These are phyloP conservation scores for Agrypnia vestita DNA, from an alignment of 1,140 invertebrate species.

Conservation along the genomic window DNA sequence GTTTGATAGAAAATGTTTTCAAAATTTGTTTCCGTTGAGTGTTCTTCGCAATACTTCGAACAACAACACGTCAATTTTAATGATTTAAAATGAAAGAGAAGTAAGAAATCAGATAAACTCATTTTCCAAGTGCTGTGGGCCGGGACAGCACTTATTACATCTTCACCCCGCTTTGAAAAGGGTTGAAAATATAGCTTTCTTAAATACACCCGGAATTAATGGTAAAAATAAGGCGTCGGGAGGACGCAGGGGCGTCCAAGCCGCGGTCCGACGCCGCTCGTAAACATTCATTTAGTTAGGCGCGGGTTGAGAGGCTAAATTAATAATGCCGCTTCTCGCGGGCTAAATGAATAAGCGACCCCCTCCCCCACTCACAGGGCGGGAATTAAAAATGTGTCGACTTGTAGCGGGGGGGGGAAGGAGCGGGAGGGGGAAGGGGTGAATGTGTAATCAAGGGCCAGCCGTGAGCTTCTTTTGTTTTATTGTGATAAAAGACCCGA, in stretches of 20 bases:
- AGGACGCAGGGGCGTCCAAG: slow-evolving; percentile 34
- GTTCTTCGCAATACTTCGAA: too few species aligned
- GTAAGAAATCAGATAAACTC: too few species aligned
- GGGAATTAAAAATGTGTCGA: slow-evolving; percentile 56
- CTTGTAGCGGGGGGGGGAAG: slow-evolving; percentile 16
- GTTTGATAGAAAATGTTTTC: too few species aligned
- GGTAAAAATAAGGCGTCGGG: slow-evolving; percentile 39
- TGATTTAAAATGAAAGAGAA: too few species aligned
- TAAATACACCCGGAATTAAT: slow-evolving; percentile 47
- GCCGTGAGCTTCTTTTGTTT: slow-evolving; percentile 44
- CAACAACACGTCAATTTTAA: too few species aligned
- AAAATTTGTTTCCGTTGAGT: too few species aligned
- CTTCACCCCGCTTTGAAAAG: slow-evolving; percentile 8
- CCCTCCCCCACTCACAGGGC: slow-evolving; percentile 2
- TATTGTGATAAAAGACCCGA: slow-evolving; percentile 48
- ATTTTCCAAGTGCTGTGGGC: too few species aligned
- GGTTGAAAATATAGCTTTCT: slow-evolving; percentile 39
- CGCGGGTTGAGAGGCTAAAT: slow-evolving; percentile 46
- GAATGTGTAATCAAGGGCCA: slow-evolving; percentile 47
- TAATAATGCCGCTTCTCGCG: slow-evolving; percentile 47
- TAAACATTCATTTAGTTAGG: slow-evolving; percentile 54
- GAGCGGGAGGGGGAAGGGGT: slow-evolving; percentile 13
- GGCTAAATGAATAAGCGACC: slow-evolving; percentile 52
- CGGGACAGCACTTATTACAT: slow-evolving; percentile 24
- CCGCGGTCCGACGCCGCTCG: slow-evolving; percentile 42